Percentiles rank a stretch among this genome's conserved stretches.
These are phyloP conservation scores for Thelaira solivaga DNA, from an alignment of 2,888 invertebrate species.

Conservation along the genomic window DNA sequence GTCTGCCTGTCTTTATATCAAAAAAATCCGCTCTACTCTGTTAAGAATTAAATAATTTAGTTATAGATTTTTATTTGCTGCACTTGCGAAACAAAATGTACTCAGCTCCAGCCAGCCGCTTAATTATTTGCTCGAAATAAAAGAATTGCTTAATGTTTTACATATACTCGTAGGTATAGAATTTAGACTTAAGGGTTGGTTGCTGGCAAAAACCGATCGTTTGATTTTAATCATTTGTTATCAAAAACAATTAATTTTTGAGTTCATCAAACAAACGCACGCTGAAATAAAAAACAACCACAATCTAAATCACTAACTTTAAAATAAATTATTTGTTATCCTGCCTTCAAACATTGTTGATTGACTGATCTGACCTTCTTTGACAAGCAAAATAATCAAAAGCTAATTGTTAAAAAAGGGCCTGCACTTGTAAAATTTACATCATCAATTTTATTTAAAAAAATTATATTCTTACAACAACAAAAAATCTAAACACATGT, in stretches of 20 bases:
- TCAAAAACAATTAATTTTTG: constrained; percentile 46
- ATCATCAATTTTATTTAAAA: constrained; percentile 46
- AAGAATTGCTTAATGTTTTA: too few species aligned
- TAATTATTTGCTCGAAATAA: too few species aligned
- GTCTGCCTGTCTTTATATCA: too few species aligned
- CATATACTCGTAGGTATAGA: too few species aligned
- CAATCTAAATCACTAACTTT: too few species aligned
- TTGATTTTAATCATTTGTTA: constrained; percentile 36
- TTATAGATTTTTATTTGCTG: too few species aligned
- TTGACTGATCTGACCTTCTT: too few species aligned
- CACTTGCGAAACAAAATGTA: too few species aligned
- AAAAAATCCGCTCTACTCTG: too few species aligned
- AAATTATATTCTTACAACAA: background rate
- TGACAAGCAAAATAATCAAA: constrained; percentile 55
- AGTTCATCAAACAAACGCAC: background rate
- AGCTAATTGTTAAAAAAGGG: constrained; percentile 48
- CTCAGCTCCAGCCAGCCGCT: too few species aligned
- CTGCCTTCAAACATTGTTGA: constrained; percentile 32
- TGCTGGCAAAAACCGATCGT: background rate
- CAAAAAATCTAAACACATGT: constrained; percentile 57
- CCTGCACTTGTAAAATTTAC: constrained; percentile 34
- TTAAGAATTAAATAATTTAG: too few species aligned
- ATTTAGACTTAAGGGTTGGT: constrained; percentile 4
- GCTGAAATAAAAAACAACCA: background rate
- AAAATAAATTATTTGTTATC: background rate